Conservation (phyloP, 2,888 invertebrate species). For the Amphimallon solstitiale region DNA sequence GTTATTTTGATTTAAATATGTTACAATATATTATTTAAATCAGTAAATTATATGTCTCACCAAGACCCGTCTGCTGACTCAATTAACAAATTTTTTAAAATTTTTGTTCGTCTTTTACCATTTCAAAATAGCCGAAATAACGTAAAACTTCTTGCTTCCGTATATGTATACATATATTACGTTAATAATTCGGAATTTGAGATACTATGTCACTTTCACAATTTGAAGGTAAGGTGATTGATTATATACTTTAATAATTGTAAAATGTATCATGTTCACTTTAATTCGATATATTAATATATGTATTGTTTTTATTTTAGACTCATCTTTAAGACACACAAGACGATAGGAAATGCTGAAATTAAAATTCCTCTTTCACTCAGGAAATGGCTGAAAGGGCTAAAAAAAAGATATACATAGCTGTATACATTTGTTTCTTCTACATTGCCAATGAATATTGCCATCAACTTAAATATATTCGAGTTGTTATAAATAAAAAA, state of each 20-base stretch:
- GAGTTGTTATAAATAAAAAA: constrained; percentile 7
- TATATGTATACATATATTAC: not conserved
- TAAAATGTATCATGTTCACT: not conserved
- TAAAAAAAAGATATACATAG: not conserved
- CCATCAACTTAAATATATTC: constrained; percentile 17
- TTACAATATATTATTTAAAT: too few relatives aligned
- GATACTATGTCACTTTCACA: not conserved
- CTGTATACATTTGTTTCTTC: constrained; percentile 13
- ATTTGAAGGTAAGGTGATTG: not conserved
- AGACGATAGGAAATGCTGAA: constrained; percentile 28
- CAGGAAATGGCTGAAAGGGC: constrained; percentile 16
- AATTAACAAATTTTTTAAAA: too few relatives aligned
- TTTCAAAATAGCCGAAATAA: not conserved
- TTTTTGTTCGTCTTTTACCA: not conserved
- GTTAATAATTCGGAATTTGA: not conserved
- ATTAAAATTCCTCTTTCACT: constrained; percentile 3
- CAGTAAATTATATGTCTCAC: too few relatives aligned
- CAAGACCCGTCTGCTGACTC: too few relatives aligned
- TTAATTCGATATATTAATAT: not conserved
- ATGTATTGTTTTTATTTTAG: constrained; percentile 30
- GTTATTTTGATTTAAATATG: too few relatives aligned
- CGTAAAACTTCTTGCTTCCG: not conserved
- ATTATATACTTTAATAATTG: not conserved
- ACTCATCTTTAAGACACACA: constrained; percentile 37
- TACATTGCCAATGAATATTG: constrained; percentile 26